A percentile compares a stretch with the other conserved stretches of the same genome.
Evolutionary conservation across 1,140 invertebrate species (phyloP).

Genomic region (Leptinotarsa lineolata): DNA sequence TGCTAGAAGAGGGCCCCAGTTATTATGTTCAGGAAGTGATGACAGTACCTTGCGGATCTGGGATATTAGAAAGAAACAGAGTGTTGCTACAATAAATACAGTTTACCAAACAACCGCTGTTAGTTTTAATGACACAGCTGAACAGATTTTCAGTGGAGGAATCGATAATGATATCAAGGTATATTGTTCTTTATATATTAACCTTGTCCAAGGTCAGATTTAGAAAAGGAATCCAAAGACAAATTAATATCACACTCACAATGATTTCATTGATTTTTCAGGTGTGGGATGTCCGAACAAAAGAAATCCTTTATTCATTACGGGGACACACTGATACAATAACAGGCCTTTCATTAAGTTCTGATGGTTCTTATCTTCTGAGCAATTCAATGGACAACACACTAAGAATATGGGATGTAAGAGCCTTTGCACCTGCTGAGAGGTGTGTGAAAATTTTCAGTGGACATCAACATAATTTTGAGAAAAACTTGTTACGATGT

Average conservation of each 20-base stretch:
- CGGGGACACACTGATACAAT: conserved; percentile 91
- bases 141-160: conserved; percentile 88
- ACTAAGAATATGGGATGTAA: conserved; percentile 79
- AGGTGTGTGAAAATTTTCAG: conserved; percentile 90
- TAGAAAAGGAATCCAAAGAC: too few relatives aligned
- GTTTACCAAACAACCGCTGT: conserved; percentile 87
- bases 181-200: neutral
- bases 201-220: too few relatives aligned
- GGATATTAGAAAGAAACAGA: conserved; percentile 82
- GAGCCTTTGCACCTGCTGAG: conserved; percentile 83
- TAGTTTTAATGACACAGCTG: conserved; percentile 93
- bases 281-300: conserved; percentile 94
- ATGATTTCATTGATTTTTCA: conserved; percentile 12
- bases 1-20: conserved; percentile 83
- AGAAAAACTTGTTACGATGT: conserved; percentile 90
- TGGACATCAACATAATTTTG: conserved; percentile 93
- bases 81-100: conserved; percentile 79
- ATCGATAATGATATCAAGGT: conserved; percentile 97
- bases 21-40: conserved; percentile 92
- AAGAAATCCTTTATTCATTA: conserved; percentile 83
- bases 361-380: conserved; percentile 92
- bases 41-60: conserved; percentile 93
- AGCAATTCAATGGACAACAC: conserved; percentile 98
- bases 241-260: too few relatives aligned
- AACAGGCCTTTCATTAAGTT: conserved; percentile 89